Evolutionary conservation across 2,113 vertebrate genomes (phyloP), one percentile per base, ranked within the genome.

Genomic region (Labrus mixtus): DNA sequence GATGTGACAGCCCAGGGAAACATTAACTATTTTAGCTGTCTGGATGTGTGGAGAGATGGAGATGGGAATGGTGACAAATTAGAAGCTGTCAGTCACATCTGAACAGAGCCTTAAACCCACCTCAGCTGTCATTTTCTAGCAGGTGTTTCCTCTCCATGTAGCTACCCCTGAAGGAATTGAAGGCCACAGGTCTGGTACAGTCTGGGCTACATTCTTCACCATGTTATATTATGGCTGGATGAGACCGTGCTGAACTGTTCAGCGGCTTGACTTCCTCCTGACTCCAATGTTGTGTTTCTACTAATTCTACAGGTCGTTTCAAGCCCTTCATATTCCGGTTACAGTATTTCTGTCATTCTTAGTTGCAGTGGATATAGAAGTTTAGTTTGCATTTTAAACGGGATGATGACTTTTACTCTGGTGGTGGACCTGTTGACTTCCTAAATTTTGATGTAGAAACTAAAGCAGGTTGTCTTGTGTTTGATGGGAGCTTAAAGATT

Each of bases 401-500:
- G 69, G 36, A 53, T 64, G 25, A 65, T 72, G 56, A 64, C 83
- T 75, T 72, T 72, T 48, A 36, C 53, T 68, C 36, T 56, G 51
- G 43, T 61, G 23, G 33, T 61, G 23, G 33, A 61, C 48, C 48
- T 19, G 8, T 57, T 83, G 76, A 68, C 69, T 83, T 68, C 12
- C 61, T 70, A 95, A 92, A 94, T 92, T 87, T 95, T 90, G 93
- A 94, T 69, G 93, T 92, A 92, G 92, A 93, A 95, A 93, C 94
- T 94, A 94, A 93, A 94, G 94, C 93, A 94, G 94, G 92, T 94
- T 95, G 92, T 94, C 93, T 94, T 95, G 93, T 94, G 95, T 95
- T 95, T 95, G 94, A 96, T 95, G 93, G 94, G 94, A 95, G 96
- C 95, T 95, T 96, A 96, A 95, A 95, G 95, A 94, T 98, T 94